Percentiles rank a stretch among this genome's conserved stretches.
These are phyloP conservation scores for Neogobius melanostomus DNA, from an alignment of 2,113 vertebrate species.

Conservation along the genomic window DNA sequence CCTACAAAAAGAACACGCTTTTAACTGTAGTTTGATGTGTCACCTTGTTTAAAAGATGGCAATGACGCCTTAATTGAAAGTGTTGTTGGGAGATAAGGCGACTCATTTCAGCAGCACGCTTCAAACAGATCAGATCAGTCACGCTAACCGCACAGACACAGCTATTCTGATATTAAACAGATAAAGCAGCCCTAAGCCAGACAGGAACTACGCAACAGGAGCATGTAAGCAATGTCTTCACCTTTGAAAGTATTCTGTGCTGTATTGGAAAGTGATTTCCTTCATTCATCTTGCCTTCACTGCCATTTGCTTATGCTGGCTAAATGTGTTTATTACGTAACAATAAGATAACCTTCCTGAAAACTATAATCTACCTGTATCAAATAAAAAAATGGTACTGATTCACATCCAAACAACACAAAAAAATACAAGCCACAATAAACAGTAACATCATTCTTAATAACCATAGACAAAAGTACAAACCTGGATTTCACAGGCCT, in stretches of 20 bases:
- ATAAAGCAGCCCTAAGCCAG: neutral
- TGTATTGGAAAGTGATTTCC: too few relatives aligned
- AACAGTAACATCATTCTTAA: neutral
- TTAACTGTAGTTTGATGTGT: neutral
- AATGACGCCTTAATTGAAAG: neutral
- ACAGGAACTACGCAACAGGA: constrained; percentile 2
- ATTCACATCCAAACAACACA: too few relatives aligned
- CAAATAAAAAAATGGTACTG: too few relatives aligned
- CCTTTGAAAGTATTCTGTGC: too few relatives aligned
- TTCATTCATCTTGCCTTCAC: too few relatives aligned
- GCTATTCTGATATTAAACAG: constrained; percentile 2
- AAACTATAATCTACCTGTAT: too few relatives aligned
- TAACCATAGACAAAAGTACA: neutral
- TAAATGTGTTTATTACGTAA: too few relatives aligned
- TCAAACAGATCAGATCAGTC: constrained; percentile 23
- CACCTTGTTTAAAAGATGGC: neutral
- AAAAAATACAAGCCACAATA: neutral
- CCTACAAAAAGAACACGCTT: constrained; percentile 66
- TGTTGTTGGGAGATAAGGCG: neutral
- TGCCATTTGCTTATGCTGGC: too few relatives aligned
- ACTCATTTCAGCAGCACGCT: neutral
- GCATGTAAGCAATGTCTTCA: constrained; percentile 4
- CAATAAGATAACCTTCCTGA: too few relatives aligned
- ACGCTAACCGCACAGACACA: constrained; percentile 3
- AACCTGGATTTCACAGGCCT: constrained; percentile 95